Evolutionary conservation across 2,113 vertebrate species (phyloP).

Genomic region (Arothron firmamentum): DNA sequence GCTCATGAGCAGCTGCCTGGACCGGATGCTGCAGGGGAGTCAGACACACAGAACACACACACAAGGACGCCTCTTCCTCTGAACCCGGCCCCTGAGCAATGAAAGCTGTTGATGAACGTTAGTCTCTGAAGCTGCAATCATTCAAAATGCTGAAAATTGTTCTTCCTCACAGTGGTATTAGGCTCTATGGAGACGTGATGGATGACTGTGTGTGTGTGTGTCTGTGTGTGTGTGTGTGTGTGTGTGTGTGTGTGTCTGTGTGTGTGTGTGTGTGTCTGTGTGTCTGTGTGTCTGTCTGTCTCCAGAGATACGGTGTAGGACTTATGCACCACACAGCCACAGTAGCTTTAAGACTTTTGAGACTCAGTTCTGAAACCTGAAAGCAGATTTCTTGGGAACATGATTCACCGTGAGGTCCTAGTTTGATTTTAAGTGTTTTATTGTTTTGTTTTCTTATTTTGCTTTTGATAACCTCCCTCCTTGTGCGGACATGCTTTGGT

Average conservation of each 20-base stretch:
- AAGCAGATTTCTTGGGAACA: constrained; percentile 11
- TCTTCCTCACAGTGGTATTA: constrained; percentile 56
- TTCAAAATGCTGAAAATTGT: constrained; percentile 51
- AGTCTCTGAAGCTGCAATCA: constrained; percentile 58
- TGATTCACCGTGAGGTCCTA: constrained; percentile 1
- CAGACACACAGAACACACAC: background rate
- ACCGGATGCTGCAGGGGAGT: constrained; percentile 56
- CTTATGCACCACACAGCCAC: constrained; percentile 19
- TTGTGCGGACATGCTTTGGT: constrained; percentile 1
- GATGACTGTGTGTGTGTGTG: constrained; percentile 10
- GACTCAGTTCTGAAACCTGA: constrained; percentile 51
- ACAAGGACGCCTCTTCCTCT: constrained; percentile 13
- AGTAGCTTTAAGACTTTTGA: constrained; percentile 67
- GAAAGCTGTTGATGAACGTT: constrained; percentile 36
- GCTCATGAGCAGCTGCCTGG: constrained; percentile 53
- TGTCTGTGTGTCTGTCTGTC: too few relatives aligned
- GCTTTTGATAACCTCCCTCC: constrained; percentile 4
- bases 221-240: constrained; percentile 30
- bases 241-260: constrained; percentile 28
- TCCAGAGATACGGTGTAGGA: constrained; percentile 26
- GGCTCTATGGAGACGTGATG: constrained; percentile 14
- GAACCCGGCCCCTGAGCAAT: constrained; percentile 26
- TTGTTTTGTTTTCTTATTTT: background rate
- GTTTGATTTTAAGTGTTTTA: constrained; percentile 10
- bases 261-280: constrained; percentile 20